Evolutionary conservation across 2,888 invertebrate species (phyloP), one percentile per base, ranked within the genome.

Genomic region (Fissipunctia ypsillon): DNA sequence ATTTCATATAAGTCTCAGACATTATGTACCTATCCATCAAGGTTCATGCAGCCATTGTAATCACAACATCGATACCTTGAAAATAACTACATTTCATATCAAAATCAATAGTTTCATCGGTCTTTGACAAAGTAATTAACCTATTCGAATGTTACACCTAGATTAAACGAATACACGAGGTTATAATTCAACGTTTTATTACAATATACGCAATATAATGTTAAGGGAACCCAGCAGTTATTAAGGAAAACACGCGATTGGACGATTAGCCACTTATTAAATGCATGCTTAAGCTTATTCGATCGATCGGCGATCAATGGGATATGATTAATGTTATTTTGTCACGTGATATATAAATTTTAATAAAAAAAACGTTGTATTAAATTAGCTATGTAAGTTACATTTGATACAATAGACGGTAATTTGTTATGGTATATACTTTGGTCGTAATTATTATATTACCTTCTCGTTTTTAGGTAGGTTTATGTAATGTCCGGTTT

Each of bases 201-300:
- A 80, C 76, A 76, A 57, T 69, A 64, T 70, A 82, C 73, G 72
- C 84, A 84, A 82, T 88, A 89, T 88, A 87, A 88, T 88, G 87
- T 90, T 88, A 90, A 91, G 87, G 87, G 87, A 87, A 89, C 86
- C 84, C 82, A 85, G 88, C 83, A 88, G 88, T 88, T 88, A 88
- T 89, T 87, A 88, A 86, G 87, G 81, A 76, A 72, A 84, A 83
- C 94, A 94, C 94, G 94, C 94, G 86, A 94, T 89, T 74, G 81
- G 84, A 88, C 93, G 91, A 94, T 94, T 94, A 93, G 91, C 90
- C 86, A 87, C 89, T 92, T 92, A 93, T 93, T 92, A 93, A 93
- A 93, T 90, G 90, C 91, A 90, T 93, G 91, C 91, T 92, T 92
- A 91, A 94, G 90, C 88, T 87, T 88, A 92, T 91, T 93, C 93